Base-by-base conservation (phyloP, 1,140 invertebrate genomes). In the Copidosoma floridanum region DNA sequence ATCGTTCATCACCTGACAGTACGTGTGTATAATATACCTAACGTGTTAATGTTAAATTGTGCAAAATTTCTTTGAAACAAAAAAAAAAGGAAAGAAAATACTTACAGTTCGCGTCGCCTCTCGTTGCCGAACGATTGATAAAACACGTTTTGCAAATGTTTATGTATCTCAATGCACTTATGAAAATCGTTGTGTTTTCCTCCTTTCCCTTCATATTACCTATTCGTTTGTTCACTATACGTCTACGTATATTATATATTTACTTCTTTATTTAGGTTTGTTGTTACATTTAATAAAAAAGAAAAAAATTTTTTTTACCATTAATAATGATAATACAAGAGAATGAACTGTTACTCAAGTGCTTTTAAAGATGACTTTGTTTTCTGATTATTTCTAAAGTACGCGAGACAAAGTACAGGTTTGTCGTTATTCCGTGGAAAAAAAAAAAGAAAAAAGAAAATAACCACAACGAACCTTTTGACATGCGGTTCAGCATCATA, bases 91-190 rank as follows among this genome's bases (percentile, higher is more conserved):
- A n/a, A n/a, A n/a, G n/a, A n/a, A n/a, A n/a, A n/a, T n/a, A n/a
- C n/a, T n/a, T n/a, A n/a, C n/a, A n/a, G n/a, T n/a, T n/a, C n/a
- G n/a, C n/a, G n/a, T n/a, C n/a, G n/a, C n/a, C n/a, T n/a, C n/a
- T n/a, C n/a, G n/a, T n/a, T n/a, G n/a, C n/a, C n/a, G n/a, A n/a
- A n/a, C n/a, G n/a, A n/a, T n/a, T n/a, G n/a, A n/a, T n/a, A n/a
- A n/a, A n/a, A n/a, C n/a, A n/a, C n/a, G n/a, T n/a, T n/a, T n/a
- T n/a, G n/a, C n/a, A n/a, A n/a, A n/a, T n/a, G n/a, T n/a, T n/a
- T n/a, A 32, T 37, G 37, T 37, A 50, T 61, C 24, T 55, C 44
- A 61, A 61, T 61, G 59, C 59, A 61, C 59, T 61, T 50, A 32
- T 41, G 41, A 55, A 61, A 52, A 61, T 61, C 59, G 59, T 61